phyloP scores from a whole-genome alignment of 2,888 invertebrate species.

The Drosophila kambysellisi region DNA sequence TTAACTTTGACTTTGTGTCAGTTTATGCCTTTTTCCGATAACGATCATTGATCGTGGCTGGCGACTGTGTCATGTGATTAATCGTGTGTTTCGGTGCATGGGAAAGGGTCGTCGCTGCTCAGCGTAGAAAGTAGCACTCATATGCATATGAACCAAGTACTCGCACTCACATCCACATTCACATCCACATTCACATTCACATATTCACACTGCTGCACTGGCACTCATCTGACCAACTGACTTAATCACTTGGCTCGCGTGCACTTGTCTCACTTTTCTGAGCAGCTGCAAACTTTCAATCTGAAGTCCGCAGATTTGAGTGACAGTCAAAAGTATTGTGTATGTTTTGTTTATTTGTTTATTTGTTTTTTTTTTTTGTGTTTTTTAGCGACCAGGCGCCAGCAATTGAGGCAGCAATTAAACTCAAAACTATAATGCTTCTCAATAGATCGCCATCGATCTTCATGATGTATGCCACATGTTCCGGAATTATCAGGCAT shows the following conservation, averaged over 20 bases:
- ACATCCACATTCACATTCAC: background rate
- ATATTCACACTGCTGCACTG: background rate
- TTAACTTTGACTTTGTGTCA: conserved; percentile 78
- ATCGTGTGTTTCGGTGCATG: conserved; percentile 70
- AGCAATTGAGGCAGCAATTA: conserved; percentile 62
- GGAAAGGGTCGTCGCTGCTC: conserved; percentile 55
- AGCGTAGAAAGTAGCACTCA: conserved; percentile 75
- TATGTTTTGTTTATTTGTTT: background rate
- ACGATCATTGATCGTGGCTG: conserved; percentile 69
- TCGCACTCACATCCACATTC: conserved; percentile 7
- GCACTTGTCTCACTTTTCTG: conserved; percentile 52
- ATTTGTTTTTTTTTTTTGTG: background rate
- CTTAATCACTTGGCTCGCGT: conserved; percentile 29
- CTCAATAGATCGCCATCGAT: conserved; percentile 38
- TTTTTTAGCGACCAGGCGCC: conserved; percentile 38
- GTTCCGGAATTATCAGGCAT: conserved; percentile 25
- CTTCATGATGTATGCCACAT: conserved; percentile 50
- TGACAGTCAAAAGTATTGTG: conserved; percentile 37
- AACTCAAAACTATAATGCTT: conserved; percentile 43
- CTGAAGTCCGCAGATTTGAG: conserved; percentile 38
- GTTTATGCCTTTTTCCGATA: conserved; percentile 63
- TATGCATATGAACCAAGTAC: conserved; percentile 63
- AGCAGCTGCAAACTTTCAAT: conserved; percentile 65
- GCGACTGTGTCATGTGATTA: conserved; percentile 67
- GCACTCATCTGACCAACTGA: conserved; percentile 24